Percentiles rank a stretch among this genome's conserved stretches.
These are phyloP conservation scores for Conus canariensis DNA, from an alignment of 2,888 invertebrate species.

Conservation along the genomic window DNA sequence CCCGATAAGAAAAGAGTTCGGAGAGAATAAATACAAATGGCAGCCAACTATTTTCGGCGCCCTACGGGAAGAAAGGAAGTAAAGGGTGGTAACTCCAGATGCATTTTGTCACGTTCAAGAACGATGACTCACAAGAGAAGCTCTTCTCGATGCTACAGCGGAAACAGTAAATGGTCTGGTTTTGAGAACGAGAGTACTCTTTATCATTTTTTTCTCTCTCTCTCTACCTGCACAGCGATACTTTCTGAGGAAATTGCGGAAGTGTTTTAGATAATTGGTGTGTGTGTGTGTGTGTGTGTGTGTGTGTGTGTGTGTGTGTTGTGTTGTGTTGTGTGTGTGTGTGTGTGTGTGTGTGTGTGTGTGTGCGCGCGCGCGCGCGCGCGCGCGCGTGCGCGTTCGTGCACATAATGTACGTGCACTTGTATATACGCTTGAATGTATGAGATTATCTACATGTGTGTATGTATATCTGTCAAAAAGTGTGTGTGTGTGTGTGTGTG, in stretches of 20 bases:
- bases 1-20: not conserved
- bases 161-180: not conserved
- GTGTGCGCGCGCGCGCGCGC: no score
- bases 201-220: no score
- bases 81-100: not conserved
- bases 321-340: no score
- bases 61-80: not conserved
- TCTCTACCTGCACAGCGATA: not conserved
- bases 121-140: constrained; percentile 8
- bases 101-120: constrained; percentile 5
- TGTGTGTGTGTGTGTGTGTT: no score
- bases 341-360: no score
- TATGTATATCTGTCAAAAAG: not conserved
- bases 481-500: not conserved
- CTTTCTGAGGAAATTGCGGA: not conserved
- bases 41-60: not conserved
- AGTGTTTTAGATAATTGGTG: no score
- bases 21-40: not conserved
- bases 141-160: not conserved
- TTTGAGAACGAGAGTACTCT: no score
- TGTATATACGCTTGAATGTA: no score
- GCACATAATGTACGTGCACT: no score
- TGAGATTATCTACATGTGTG: no score
- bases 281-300: no score
- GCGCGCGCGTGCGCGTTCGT: no score